Evolutionary conservation across 2,113 vertebrate genomes (phyloP), one percentile per base, ranked within the genome.

Genomic region (Hystrix brachyura): DNA sequence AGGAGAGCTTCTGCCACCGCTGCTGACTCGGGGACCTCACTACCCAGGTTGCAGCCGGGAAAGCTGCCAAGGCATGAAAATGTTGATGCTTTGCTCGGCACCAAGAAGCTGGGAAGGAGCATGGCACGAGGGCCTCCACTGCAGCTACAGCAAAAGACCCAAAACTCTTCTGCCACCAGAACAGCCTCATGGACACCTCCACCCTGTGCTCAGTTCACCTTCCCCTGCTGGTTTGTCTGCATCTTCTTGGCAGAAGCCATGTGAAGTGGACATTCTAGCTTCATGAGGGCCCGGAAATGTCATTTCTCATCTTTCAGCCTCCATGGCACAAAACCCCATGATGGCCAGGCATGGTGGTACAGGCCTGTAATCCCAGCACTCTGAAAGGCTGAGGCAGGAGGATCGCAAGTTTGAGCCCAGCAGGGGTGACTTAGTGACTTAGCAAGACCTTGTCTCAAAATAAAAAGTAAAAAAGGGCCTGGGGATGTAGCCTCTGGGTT

Each of bases 131-230:
- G 25, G 9, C 43, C 72, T 38, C 91, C 10, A 5, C 38, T 32
- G 7, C 34, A 62, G 86, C 55, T 34, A 18, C 87, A 7, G 69
- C 27, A 1, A 6, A 67, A 88, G 34, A 84, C 29, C 19, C 1
- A 0, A 78, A 69, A 59, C 1, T 0, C 5, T 4, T 38, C 14
- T 34, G 15, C 4, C 60, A 38, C 0, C 76, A 5, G 65, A 81
- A 32, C 19, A 67, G 72, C 43, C 32, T 11, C 0, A 0, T 6
- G n/a, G 32, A 57, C 51, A 8, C 76, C 43, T 64, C 57, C 38
- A 17, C 69, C 7, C 12, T 15, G 34, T 0, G 0, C 51, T 38
- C n/a, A 6, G 6, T 8, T 69, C 90, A 9, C 67, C 43, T 69
- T 62, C 74, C 53, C 7, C 19, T 86, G 78, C 80, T 60, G 80